Base-by-base conservation (phyloP, 1,140 invertebrate species). In the Microplitis mediator region DNA sequence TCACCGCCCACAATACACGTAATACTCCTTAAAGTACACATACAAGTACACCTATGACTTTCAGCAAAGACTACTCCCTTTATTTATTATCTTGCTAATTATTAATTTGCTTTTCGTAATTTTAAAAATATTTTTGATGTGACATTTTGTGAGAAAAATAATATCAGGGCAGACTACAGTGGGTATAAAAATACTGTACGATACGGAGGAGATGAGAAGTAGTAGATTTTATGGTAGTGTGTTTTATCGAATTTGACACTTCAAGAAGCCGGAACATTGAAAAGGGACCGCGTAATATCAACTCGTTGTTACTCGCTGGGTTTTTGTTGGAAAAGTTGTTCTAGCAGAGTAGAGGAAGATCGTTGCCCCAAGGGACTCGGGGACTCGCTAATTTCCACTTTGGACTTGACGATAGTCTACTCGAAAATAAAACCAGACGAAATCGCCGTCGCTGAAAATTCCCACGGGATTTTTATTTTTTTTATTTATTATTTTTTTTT, bases 211-310 rank as follows among this genome's bases (percentile, higher is more conserved):
- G 35, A 45, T 13, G 4, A 35, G 51, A 16, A 34, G 23, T 23
- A 45, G 45, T 54, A 61, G 74, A 72, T 61, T 73, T 45, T 39
- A 61, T 65, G 63, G 61, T 63, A 39, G 60, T 54, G 72, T 61
- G 70, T 78, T 80, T 86, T 85, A 86, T 86, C 84, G 81, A 84
- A 87, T 87, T 87, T 87, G 86, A 86, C 86, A 86, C 83, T 86
- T 77, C 77, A 86, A 84, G 81, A 85, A 86, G 77, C 83, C 84
- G 82, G 83, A 84, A 86, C 85, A 86, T 87, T 87, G 84, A 86
- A 87, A 87, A 86, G 84, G 84, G 85, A 80, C 74, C 72, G 54
- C 75, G 81, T 71, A 79, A 83, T 82, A 82, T 81, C 79, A 81
- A 79, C 77, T 74, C 56, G 50, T 35, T 62, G 52, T 60, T 51